Base-by-base conservation (phyloP, 2,888 invertebrate species). In the Apotomis capreana region DNA sequence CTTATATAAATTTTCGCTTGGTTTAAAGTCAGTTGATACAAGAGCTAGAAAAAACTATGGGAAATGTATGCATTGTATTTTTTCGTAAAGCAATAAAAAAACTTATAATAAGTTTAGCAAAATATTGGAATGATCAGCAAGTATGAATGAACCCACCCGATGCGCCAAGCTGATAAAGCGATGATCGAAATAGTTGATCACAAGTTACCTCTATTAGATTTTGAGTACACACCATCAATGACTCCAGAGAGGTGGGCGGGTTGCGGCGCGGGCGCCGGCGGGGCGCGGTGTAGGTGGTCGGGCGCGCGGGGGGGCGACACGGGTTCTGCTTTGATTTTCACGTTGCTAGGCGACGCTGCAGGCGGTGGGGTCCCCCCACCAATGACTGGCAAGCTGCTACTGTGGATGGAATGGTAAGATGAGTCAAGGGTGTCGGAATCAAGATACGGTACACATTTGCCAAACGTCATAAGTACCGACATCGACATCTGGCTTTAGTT, bases 251-350 rank as follows among this genome's bases (percentile, higher is more conserved):
- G 85, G 77, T 93, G 93, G 0, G 93, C 92, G 70, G 93, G 92
- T 80, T 90, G 91, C 64, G 92, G 91, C 79, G 88, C 88, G 68
- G 87, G 83, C 77, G 90, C 89, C 54, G 90, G 89, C 40, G 93
- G 90, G n/a, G 84, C 93, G 76, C 93, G 93, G 76, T 94, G 94
- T 83, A 91, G 87, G 84, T 96, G 96, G 80, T 96, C 96, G 0
- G 91, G 92, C 82, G 97, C 98, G 76, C 98, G 95, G 3, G 98
- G 98, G 58, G 98, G 98, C 78, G 98, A 98, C 85, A 98, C 98
- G 40, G 98, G 98, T 89, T 99, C 98, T 80, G 98, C 97, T 92
- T 98, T 98, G 87, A 98, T 97, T 91, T 97, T 97, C 78, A 98
- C 95, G 80, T 97, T 96, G 86, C 96, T 94, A 46, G 97, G 97